Evolutionary conservation across 37 sponge, comb jelly and placozoan species (phyloP).

Genomic region (Cliona cf. orientalis): DNA sequence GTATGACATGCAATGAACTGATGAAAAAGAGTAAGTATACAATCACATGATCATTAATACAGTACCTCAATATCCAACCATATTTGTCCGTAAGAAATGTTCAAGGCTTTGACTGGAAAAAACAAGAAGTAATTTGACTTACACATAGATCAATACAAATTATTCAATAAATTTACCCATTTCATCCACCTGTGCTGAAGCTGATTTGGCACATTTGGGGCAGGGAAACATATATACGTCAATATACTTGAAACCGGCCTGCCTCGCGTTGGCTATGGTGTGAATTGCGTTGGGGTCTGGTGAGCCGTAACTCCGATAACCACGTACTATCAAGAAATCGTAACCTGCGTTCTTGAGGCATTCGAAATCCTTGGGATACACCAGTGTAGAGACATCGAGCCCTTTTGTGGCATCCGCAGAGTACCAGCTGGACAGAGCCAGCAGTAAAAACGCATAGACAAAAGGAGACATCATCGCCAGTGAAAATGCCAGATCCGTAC

Average conservation of each 20-base stretch:
- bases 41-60: slow-evolving; percentile 18
- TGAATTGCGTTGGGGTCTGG: slow-evolving; percentile 61
- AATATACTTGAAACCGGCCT: slow-evolving; percentile 69
- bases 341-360: slow-evolving; percentile 75
- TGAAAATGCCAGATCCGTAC: not conserved
- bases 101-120: slow-evolving; percentile 42
- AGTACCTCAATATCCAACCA: slow-evolving; percentile 85
- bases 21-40: not conserved
- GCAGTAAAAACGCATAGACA: slow-evolving; percentile 5
- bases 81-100: slow-evolving; percentile 67
- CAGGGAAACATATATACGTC: slow-evolving; percentile 93
- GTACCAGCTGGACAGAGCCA: not conserved
- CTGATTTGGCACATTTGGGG: slow-evolving; percentile 70
- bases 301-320: slow-evolving; percentile 50
- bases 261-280: slow-evolving; percentile 78
- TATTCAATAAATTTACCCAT: slow-evolving; percentile 65
- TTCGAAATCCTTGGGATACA: slow-evolving; percentile 25
- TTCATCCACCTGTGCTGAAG: slow-evolving; percentile 69
- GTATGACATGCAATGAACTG: slow-evolving; percentile 1
- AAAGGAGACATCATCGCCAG: not conserved
- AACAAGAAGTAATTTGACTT: not conserved
- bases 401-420: slow-evolving; percentile 44
- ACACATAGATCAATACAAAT: not conserved
- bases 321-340: slow-evolving; percentile 77
- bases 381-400: slow-evolving; percentile 65